Percentiles rank a stretch among this genome's conserved stretches.
Evolutionary conservation across 1,140 invertebrate species (phyloP).

Genomic region (Drosophila grimshawi): DNA sequence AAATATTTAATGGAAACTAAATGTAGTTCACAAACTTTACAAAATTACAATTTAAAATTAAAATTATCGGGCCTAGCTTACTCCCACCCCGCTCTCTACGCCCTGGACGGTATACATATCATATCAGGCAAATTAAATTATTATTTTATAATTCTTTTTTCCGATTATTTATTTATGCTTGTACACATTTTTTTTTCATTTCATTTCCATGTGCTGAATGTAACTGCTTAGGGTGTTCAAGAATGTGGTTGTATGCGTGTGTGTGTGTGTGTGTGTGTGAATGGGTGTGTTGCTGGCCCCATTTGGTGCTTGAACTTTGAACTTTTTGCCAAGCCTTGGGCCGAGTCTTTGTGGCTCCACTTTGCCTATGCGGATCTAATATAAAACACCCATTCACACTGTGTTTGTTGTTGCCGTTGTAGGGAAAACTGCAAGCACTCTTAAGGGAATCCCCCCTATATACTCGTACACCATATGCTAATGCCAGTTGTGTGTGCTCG

Average conservation of each 20-base stretch:
- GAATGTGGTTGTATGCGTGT: neutral
- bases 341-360: constrained; percentile 26
- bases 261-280: constrained; percentile 14
- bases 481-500: constrained; percentile 18
- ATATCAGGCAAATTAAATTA: no score
- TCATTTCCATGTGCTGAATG: neutral
- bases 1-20: neutral
- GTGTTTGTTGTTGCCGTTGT: constrained; percentile 13
- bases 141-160: no score
- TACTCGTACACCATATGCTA: constrained; percentile 14
- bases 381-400: constrained; percentile 25
- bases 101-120: no score
- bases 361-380: constrained; percentile 33
- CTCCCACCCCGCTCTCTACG: no score
- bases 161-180: no score
- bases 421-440: constrained; percentile 25
- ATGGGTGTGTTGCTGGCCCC: constrained; percentile 51
- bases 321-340: constrained; percentile 57
- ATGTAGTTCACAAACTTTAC: no score
- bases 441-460: constrained; percentile 3
- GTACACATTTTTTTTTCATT: neutral
- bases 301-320: constrained; percentile 72
- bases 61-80: no score
- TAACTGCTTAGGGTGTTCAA: neutral
- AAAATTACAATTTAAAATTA: no score